Percentiles rank a stretch among this genome's conserved stretches.
Conservation (phyloP, 2,113 vertebrate genomes). For the Colistium nudipinnis region DNA sequence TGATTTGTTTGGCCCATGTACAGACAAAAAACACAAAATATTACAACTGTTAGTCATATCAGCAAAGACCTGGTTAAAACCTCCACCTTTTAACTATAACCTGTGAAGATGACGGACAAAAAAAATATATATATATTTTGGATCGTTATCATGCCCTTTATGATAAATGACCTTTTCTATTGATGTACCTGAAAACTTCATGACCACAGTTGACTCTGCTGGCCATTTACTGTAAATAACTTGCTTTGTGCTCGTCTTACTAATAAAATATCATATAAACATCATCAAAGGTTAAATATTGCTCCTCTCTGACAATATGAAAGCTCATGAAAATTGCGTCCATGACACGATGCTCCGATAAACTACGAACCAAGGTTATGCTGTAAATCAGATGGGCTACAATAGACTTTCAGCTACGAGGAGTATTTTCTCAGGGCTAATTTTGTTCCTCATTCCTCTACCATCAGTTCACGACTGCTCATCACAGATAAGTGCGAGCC, state of each 20-base stretch:
- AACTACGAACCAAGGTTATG: conserved; percentile 21
- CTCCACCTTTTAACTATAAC: too few relatives aligned
- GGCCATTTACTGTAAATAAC: neutral
- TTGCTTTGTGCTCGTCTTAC: neutral
- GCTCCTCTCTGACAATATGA: neutral
- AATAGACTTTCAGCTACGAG: neutral
- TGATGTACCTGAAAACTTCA: neutral
- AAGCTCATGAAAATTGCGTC: neutral
- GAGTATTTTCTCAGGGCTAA: conserved; percentile 38
- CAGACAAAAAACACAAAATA: neutral
- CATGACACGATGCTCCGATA: neutral
- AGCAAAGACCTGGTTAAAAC: too few relatives aligned
- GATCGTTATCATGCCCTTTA: neutral
- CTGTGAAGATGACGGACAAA: too few relatives aligned
- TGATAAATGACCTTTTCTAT: neutral
- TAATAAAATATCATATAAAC: neutral
- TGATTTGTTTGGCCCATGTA: neutral
- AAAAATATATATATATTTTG: too few relatives aligned
- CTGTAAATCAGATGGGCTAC: conserved; percentile 27
- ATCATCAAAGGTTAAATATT: neutral
- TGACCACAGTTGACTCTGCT: neutral
- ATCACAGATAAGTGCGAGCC: conserved; percentile 78
- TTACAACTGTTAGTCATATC: neutral
- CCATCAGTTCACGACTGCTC: conserved; percentile 75
- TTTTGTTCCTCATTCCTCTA: conserved; percentile 68